Evolutionary conservation across 2,113 vertebrate genomes (phyloP).

Genomic region (Xiphorhynchus elegans): DNA sequence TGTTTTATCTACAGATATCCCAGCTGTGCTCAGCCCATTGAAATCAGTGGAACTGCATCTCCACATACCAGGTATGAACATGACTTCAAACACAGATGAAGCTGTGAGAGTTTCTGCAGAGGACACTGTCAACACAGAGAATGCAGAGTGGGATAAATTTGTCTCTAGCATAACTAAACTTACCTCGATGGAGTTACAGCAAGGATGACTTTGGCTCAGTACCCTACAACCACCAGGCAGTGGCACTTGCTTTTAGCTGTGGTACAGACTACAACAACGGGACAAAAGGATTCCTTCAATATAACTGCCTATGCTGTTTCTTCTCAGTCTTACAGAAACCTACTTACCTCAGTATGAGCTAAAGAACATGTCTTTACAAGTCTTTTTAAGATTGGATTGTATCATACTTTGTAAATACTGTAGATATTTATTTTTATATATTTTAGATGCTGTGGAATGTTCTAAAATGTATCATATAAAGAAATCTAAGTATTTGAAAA

Average conservation of each 20-base stretch:
- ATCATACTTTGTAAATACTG: slow-evolving; percentile 39
- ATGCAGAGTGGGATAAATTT: slow-evolving; percentile 12
- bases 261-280: not conserved
- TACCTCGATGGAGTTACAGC: slow-evolving; percentile 52
- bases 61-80: slow-evolving; percentile 28
- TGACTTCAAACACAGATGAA: slow-evolving; percentile 36
- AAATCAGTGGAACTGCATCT: slow-evolving; percentile 33
- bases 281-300: slow-evolving; percentile 9
- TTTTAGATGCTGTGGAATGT: slow-evolving; percentile 53
- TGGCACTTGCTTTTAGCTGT: not conserved
- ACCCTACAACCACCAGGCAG: not conserved
- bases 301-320: slow-evolving; percentile 8
- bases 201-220: slow-evolving; percentile 45
- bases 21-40: slow-evolving; percentile 15
- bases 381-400: slow-evolving; percentile 35
- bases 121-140: not conserved
- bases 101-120: slow-evolving; percentile 16
- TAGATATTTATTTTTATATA: slow-evolving; percentile 57
- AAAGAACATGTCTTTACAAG: slow-evolving; percentile 55
- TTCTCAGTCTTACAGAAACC: slow-evolving; percentile 57
- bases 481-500: slow-evolving; percentile 44
- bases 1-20: slow-evolving; percentile 19
- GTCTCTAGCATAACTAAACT: slow-evolving; percentile 22
- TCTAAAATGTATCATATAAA: slow-evolving; percentile 46
- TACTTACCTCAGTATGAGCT: slow-evolving; percentile 66